phyloP scores from a whole-genome alignment of 1,140 invertebrate genomes.

The Ruditapes philippinarum region DNA sequence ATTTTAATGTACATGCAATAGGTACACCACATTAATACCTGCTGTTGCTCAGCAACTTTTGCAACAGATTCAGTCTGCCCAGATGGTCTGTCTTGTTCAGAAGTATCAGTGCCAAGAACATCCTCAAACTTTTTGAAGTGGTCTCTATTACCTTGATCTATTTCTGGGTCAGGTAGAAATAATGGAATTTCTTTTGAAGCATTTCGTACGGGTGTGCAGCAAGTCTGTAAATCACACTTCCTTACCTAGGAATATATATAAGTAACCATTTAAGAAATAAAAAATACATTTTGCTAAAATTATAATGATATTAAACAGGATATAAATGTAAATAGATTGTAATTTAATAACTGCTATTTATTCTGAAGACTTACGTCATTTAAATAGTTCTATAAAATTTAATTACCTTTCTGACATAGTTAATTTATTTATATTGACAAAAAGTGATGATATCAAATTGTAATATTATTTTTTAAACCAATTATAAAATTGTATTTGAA shows the following conservation, averaged over 20 bases:
- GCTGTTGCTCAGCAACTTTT: constrained; percentile 56
- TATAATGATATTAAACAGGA: not conserved
- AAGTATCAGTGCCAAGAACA: constrained; percentile 28
- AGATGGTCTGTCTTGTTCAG: constrained; percentile 51
- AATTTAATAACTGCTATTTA: not conserved
- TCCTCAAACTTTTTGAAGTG: constrained; percentile 50
- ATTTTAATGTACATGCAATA: too few species aligned
- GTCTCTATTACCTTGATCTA: not conserved
- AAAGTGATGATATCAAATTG: too few species aligned
- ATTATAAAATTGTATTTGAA: too few species aligned
- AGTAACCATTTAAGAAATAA: not conserved
- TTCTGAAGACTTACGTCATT: not conserved
- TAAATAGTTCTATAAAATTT: too few species aligned
- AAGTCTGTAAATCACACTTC: constrained; percentile 41
- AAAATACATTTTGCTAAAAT: not conserved
- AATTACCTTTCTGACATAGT: too few species aligned
- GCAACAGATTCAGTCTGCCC: not conserved
- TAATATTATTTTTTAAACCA: too few species aligned
- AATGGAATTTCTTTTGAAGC: constrained; percentile 2
- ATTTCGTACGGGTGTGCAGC: constrained; percentile 33
- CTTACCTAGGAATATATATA: too few species aligned
- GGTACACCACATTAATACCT: not conserved
- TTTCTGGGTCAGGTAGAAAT: constrained; percentile 56
- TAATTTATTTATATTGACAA: too few species aligned
- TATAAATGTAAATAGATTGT: not conserved